These are phyloP conservation scores for Malacoraja senta DNA, from an alignment of 2,797 vertebrate species.

Conservation along the genomic window DNA sequence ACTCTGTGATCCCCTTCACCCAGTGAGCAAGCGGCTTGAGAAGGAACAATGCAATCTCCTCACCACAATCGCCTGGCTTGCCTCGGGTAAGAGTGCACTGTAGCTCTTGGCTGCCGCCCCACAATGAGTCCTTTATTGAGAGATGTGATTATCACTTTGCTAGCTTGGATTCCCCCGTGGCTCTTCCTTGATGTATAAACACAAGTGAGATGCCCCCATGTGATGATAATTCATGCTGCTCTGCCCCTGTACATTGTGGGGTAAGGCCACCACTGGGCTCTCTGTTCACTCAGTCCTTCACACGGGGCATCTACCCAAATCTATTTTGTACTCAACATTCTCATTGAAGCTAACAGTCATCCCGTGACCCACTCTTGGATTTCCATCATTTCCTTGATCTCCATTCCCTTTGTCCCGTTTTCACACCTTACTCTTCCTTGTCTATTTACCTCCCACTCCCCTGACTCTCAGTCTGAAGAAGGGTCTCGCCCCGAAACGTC, in stretches of 20 bases:
- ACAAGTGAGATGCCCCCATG: background rate
- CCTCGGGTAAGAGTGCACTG: background rate
- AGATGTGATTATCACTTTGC: background rate
- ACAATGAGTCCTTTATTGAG: background rate
- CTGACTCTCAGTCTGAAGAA: too few relatives aligned
- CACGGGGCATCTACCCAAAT: background rate
- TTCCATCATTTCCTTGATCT: too few relatives aligned
- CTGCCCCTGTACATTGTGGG: background rate
- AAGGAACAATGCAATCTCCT: background rate
- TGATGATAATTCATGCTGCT: background rate
- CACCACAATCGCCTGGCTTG: background rate
- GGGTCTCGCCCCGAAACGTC: too few relatives aligned
- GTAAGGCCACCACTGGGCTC: background rate
- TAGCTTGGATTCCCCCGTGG: background rate
- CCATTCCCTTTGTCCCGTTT: too few relatives aligned
- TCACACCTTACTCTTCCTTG: too few relatives aligned
- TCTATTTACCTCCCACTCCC: too few relatives aligned
- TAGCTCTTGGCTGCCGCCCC: background rate
- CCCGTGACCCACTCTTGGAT: background rate
- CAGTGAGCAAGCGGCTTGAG: background rate
- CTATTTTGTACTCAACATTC: background rate
- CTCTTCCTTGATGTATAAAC: background rate
- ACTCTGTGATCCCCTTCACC: background rate
- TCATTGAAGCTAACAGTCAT: background rate
- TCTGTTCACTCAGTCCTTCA: background rate